A percentile compares a stretch with the other conserved stretches of the same genome.
These are phyloP conservation scores for Lacerta bilineata DNA, from an alignment of 2,797 vertebrate genomes.

Conservation along the genomic window DNA sequence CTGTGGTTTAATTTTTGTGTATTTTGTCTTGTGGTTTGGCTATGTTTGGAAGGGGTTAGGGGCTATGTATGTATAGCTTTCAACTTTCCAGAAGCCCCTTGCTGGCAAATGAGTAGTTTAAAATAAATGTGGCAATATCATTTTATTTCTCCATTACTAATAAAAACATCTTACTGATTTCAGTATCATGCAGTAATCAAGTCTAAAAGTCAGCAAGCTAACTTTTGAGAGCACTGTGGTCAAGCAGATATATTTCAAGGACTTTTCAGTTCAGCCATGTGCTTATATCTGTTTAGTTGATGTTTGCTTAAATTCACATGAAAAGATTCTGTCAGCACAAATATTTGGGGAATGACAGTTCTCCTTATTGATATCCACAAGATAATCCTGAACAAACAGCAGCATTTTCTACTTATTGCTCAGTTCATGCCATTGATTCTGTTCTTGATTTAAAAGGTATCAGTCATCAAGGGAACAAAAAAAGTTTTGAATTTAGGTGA, in stretches of 20 bases:
- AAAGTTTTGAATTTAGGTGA: slow-evolving; percentile 18
- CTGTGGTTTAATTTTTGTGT: not conserved
- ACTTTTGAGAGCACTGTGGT: not conserved
- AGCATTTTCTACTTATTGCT: slow-evolving; percentile 44
- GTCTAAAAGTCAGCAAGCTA: not conserved
- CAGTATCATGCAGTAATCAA: not conserved
- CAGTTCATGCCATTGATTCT: slow-evolving; percentile 22
- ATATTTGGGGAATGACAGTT: slow-evolving; percentile 52
- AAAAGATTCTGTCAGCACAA: slow-evolving; percentile 48
- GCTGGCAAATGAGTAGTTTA: not conserved
- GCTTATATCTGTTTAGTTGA: slow-evolving; percentile 27
- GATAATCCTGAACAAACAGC: slow-evolving; percentile 48
- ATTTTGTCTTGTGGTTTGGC: not conserved
- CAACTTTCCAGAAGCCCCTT: not conserved
- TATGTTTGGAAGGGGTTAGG: not conserved
- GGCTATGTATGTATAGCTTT: not conserved
- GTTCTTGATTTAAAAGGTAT: slow-evolving; percentile 35
- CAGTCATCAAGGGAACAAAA: slow-evolving; percentile 26
- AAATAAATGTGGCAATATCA: not conserved
- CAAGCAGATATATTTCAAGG: slow-evolving; percentile 35
- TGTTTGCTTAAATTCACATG: slow-evolving; percentile 51
- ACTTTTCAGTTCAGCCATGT: slow-evolving; percentile 37
- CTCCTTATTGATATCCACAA: slow-evolving; percentile 42
- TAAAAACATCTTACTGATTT: slow-evolving; percentile 12
- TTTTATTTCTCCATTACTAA: not conserved